These are phyloP conservation scores for Perca flavescens DNA, from an alignment of 2,113 vertebrate species.

Conservation along the genomic window DNA sequence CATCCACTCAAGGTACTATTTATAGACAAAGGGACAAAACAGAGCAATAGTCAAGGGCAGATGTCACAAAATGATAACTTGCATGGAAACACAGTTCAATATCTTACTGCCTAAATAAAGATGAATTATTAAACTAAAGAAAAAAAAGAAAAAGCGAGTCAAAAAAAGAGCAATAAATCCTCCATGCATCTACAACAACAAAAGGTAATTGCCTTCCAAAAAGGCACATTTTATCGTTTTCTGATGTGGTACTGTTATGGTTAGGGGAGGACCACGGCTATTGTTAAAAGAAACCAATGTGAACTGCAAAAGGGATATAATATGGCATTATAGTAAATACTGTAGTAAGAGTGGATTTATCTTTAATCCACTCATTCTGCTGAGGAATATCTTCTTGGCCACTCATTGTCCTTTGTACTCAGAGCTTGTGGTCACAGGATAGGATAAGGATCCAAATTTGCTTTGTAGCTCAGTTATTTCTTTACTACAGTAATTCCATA, in stretches of 20 bases:
- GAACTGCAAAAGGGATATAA: too few relatives aligned
- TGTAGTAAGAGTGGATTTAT: background rate
- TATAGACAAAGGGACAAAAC: constrained; percentile 39
- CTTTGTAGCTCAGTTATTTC: background rate
- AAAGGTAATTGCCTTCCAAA: background rate
- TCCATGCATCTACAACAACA: background rate
- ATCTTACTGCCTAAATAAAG: background rate
- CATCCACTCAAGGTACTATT: constrained; percentile 33
- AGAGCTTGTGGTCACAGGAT: background rate
- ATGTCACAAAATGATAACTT: constrained; percentile 16
- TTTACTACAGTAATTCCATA: background rate
- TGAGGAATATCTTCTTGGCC: background rate
- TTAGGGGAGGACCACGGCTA: background rate
- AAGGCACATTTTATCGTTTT: background rate
- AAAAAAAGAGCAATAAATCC: background rate
- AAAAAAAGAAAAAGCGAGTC: background rate
- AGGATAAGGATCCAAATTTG: background rate
- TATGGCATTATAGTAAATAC: background rate
- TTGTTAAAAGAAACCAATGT: background rate
- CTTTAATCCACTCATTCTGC: background rate
- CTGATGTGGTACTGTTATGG: background rate
- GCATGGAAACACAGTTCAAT: background rate
- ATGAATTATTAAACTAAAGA: constrained; percentile 14
- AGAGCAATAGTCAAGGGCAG: background rate
- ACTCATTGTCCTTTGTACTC: background rate